Base-by-base conservation (phyloP, 2,113 vertebrate genomes). In the Cololabis saira region DNA sequence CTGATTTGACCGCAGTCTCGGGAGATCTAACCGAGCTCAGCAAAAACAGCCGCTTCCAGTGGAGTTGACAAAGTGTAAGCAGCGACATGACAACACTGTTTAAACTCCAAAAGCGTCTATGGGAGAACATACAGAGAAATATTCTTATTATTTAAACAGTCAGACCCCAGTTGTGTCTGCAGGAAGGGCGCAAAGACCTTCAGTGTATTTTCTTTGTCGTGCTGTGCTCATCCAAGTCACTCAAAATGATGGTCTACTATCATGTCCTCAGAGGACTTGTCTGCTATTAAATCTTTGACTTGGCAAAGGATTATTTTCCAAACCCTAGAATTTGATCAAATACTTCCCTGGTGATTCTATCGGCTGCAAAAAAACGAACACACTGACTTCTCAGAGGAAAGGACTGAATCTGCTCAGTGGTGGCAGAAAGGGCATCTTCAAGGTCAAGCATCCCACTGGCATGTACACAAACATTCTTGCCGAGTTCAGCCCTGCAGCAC, bases 401-500 rank as follows among this genome's bases (percentile, higher is more conserved):
- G 22, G 40, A 62, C 12, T 37, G 53, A 71, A 72, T 64, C 18
- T 47, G 12, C 55, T 77, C 45, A 18, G 68, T 24, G 15, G 58
- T 57, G 54, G 45, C 33, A 54, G 64, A 59, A 72, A 85, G 66
- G 83, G 48, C 77, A 54, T 17, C 54, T 13, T 77, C 71, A 69
- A 65, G 82, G 78, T 82, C 74, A 5, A 40, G 48, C 40, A 43
- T 66, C 70, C 49, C 44, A 19, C 67, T 0, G 12, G 2, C 61
- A 50, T 27, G 24, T 62, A 56, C 64, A 70, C 53, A 63, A 56
- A 76, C 47, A 71, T 54, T 27, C 53, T 52, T 1, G 12, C 74
- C 10, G 0, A 8, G 47, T 22, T 81, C 30, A 61, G 67, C 78
- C 74, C 72, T 69, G 76, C 54, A 62, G 75, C 53, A 64, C 67